Conservation (phyloP, 2,113 vertebrate genomes). For the Spea bombifrons region DNA sequence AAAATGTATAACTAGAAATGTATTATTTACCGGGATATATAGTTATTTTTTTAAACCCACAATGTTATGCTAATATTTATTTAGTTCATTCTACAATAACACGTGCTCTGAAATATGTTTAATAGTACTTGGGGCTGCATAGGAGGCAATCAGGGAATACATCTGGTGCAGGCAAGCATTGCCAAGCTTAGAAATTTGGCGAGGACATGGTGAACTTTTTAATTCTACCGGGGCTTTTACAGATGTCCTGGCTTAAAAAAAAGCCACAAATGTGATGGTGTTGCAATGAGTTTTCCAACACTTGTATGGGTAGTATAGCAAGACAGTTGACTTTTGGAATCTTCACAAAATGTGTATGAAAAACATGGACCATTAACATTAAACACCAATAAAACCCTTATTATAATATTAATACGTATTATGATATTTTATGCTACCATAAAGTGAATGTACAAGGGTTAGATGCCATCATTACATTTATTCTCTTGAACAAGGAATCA, state of each 20-base stretch:
- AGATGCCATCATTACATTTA: too few species aligned
- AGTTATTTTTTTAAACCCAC: too few species aligned
- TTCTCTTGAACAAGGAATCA: too few species aligned
- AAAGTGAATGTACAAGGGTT: too few species aligned
- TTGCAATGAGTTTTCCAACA: background rate
- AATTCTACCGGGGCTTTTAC: conserved; percentile 31
- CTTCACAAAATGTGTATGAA: too few species aligned
- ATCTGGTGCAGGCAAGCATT: conserved; percentile 15
- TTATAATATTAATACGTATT: too few species aligned
- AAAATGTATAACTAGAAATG: too few species aligned
- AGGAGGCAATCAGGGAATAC: conserved; percentile 4
- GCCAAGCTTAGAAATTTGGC: conserved; percentile 16
- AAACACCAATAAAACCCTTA: too few species aligned
- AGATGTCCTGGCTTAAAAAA: conserved; percentile 33
- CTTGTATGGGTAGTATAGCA: background rate
- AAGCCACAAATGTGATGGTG: background rate
- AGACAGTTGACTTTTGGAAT: background rate
- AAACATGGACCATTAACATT: too few species aligned
- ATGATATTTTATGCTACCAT: too few species aligned
- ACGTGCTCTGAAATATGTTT: background rate
- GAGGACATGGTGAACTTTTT: conserved; percentile 37
- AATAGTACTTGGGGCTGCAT: background rate
- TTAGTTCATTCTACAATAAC: background rate
- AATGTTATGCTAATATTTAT: background rate
- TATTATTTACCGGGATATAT: background rate